Base-by-base conservation (phyloP, 2,113 vertebrate species). In the Corynorhinus townsendii region DNA sequence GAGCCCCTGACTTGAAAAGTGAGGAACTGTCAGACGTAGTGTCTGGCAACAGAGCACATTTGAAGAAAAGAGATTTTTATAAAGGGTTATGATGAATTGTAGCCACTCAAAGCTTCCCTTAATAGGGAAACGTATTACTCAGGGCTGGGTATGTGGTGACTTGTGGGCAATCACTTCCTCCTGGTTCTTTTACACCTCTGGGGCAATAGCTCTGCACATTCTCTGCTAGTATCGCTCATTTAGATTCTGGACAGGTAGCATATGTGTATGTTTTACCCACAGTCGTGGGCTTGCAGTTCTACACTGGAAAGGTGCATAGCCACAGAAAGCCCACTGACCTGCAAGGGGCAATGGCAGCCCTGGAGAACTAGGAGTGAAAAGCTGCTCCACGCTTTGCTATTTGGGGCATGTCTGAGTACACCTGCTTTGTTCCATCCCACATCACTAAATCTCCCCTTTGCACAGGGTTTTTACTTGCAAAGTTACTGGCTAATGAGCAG, bases 61-160 rank as follows among this genome's bases (percentile, higher is more conserved):
- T 76, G 88, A 97, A 92, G 93, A 89, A 94, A 96, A 86, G 71
- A 91, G 84, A 93, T 86, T 96, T 96, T 93, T 96, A 89, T 91
- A 94, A 90, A 92, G 64, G 85, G 47, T 88, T 89, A 76, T 96
- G 97, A 96, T 96, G 77, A 93, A 97, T 95, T 95, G 69, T n/a
- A 88, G 85, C 66, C 90, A 96, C 56, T 93, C 49, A 83, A 86
- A 95, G 5, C 88, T 92, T 92, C 43, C 54, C 88, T 95, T 95
- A 93, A 93, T 93, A 93, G 88, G 89, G n/a, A 94, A 96, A 96
- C 86, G 47, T 93, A 94, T 97, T 91, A 88, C 77, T 95, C 30
- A 52, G 49, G 54, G 40, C 94, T 64, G 26, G 86, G 49, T 93
- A 75, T 40, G 72, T 0, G 2, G 56, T 80, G 73, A 84, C 95